Base-by-base conservation (phyloP, 2,888 invertebrate genomes). In the Eupithecia centaureata region DNA sequence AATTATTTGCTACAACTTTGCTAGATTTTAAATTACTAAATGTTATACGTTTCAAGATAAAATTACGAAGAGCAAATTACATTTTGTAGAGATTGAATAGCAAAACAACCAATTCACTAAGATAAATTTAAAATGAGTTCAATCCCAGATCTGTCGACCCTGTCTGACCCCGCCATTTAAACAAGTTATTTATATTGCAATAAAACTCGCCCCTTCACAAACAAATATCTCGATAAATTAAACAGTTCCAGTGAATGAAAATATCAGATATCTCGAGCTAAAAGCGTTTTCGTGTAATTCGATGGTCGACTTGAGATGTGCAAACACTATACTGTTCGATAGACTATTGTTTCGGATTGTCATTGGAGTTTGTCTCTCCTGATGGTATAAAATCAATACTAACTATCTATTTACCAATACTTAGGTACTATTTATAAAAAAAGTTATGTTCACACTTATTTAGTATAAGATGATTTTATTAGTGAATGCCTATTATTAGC, bases 251-350 rank as follows among this genome's bases (percentile, higher is more conserved):
- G 64, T 65, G 72, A 75, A 72, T 65, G 73, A 73, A 77, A 77
- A 79, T 81, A 81, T 82, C 80, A 75, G 75, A 79, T 83, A 76
- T 73, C 82, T 66, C 63, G 65, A 75, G 78, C 77, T 83, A 79
- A 83, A 83, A 83, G 83, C 83, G 60, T 82, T 83, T 77, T 77
- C 79, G 69, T 82, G 82, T 83, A 75, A 76, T 74, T 57, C 61
- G 67, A 70, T 65, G 68, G 62, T 67, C 35, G 67, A 64, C 67
- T 30, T 61, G 70, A 35, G 22, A 47, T 47, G 57, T n/a, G 75
- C 73, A 72, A 74, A 77, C 72, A 81, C 72, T 77, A 67, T 60
- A 67, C 60, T 30, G 42, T 12, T 56, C 30, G 28, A 28, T 30
- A 28, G 54, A n/a, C 28, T 15, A 56, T 56, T 56, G 54, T 56